A percentile compares a stretch with the other conserved stretches of the same genome.
phyloP scores from a whole-genome alignment of 2,113 vertebrate species.

The Archilochus colubris region DNA sequence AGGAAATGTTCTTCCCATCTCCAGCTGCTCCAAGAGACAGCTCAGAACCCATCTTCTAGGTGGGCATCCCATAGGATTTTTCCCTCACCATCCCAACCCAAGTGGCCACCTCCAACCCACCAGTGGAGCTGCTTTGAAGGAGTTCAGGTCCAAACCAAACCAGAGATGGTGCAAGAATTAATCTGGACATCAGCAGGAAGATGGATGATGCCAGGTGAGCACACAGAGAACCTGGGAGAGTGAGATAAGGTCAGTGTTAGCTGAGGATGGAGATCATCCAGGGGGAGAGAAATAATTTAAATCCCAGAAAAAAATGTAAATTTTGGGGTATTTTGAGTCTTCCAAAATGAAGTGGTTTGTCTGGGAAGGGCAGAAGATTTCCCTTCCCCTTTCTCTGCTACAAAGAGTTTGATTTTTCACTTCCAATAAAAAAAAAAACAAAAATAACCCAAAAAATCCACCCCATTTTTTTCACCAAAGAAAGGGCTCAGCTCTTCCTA shows the following conservation, averaged over 20 bases:
- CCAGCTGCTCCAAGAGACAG: neutral
- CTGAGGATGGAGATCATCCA: neutral
- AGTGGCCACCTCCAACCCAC: neutral
- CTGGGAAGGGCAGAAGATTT: accelerated
- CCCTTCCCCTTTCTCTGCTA: neutral
- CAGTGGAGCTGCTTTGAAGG: too few relatives aligned
- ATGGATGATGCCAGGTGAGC: neutral
- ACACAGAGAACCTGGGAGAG: neutral
- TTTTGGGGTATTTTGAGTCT: neutral
- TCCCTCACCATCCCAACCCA: neutral
- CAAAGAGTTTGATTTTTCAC: neutral
- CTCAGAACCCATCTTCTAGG: neutral
- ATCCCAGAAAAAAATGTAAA: neutral
- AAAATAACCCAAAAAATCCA: neutral
- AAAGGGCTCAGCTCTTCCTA: neutral
- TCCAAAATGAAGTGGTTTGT: neutral
- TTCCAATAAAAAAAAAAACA: neutral
- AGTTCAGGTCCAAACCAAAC: too few relatives aligned
- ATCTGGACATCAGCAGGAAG: neutral
- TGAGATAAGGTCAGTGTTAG: neutral
- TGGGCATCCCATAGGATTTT: neutral
- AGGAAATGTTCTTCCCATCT: neutral
- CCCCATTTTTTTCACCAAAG: neutral
- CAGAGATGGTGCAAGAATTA: neutral
- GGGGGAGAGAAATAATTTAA: neutral